These are phyloP conservation scores for Megaustenia siamemsis DNA, from an alignment of 2,888 invertebrate species.

Conservation along the genomic window DNA sequence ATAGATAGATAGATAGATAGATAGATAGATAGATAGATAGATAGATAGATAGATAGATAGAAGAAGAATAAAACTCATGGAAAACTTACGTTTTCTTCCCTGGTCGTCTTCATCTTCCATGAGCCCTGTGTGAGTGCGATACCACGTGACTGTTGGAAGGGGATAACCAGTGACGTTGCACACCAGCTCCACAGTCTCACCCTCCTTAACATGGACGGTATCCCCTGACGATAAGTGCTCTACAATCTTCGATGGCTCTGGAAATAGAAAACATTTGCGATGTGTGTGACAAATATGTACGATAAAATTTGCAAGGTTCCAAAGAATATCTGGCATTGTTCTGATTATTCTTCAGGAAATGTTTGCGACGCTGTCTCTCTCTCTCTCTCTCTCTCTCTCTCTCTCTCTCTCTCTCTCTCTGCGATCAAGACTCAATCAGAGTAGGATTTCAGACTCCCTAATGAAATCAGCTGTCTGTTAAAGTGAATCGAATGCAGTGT, in stretches of 20 bases:
- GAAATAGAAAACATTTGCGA: slow-evolving; percentile 49
- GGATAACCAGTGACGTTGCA: slow-evolving; percentile 89
- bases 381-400: too few species aligned
- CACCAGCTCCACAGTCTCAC: slow-evolving; percentile 94
- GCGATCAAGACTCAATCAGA: too few species aligned
- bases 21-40: not conserved
- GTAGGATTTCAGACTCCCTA: too few species aligned
- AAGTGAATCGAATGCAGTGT: too few species aligned
- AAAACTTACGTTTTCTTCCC: slow-evolving; percentile 67
- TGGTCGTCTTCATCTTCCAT: slow-evolving; percentile 48
- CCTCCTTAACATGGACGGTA: slow-evolving; percentile 93
- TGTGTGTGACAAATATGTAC: too few species aligned
- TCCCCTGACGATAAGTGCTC: slow-evolving; percentile 89
- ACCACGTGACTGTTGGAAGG: slow-evolving; percentile 95
- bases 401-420: too few species aligned
- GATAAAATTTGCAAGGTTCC: too few species aligned
- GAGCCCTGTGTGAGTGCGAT: slow-evolving; percentile 67
- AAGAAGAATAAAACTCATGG: not conserved
- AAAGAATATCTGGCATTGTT: too few species aligned
- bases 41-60: not conserved
- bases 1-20: not conserved
- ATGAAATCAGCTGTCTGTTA: too few species aligned
- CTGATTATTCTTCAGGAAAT: too few species aligned
- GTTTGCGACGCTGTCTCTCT: too few species aligned
- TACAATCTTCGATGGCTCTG: slow-evolving; percentile 96